Percentiles rank a stretch among this genome's conserved stretches.
These are phyloP conservation scores for Smittia aterrima DNA, from an alignment of 2,888 invertebrate genomes.

Conservation along the genomic window DNA sequence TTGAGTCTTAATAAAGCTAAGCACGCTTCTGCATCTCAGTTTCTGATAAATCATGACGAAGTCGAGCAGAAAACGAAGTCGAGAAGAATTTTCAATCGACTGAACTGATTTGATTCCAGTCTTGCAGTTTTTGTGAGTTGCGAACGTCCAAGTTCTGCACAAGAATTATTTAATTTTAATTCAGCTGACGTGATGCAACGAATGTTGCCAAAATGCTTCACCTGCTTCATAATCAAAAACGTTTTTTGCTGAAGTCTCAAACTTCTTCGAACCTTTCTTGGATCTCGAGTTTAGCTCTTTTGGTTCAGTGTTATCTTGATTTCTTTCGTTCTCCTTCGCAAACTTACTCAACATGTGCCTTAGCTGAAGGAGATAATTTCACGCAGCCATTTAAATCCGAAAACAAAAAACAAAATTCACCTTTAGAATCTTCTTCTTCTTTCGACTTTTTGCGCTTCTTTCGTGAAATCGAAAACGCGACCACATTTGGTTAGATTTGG, in stretches of 20 bases:
- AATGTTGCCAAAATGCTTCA: not conserved
- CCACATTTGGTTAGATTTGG: conserved; percentile 8
- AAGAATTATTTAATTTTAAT: no score
- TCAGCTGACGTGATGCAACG: not conserved
- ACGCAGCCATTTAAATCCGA: not conserved
- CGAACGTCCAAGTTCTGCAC: no score
- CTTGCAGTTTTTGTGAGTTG: no score
- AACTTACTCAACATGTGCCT: conserved; percentile 7
- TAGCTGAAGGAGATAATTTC: not conserved
- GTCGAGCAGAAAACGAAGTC: no score
- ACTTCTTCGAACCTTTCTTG: not conserved
- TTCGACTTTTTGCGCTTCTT: not conserved
- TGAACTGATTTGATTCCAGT: no score
- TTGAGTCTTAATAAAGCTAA: no score
- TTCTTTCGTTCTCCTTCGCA: not conserved
- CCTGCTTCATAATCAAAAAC: not conserved
- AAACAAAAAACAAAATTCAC: not conserved
- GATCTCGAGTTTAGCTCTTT: not conserved
- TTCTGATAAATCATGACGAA: no score
- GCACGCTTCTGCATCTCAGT: no score
- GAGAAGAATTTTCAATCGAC: no score
- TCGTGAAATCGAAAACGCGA: not conserved
- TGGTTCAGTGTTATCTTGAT: not conserved
- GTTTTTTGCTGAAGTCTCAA: not conserved
- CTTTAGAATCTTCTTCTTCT: not conserved